These are phyloP conservation scores for Ammodytes marinus DNA, from an alignment of 2,113 vertebrate genomes.

Conservation along the genomic window DNA sequence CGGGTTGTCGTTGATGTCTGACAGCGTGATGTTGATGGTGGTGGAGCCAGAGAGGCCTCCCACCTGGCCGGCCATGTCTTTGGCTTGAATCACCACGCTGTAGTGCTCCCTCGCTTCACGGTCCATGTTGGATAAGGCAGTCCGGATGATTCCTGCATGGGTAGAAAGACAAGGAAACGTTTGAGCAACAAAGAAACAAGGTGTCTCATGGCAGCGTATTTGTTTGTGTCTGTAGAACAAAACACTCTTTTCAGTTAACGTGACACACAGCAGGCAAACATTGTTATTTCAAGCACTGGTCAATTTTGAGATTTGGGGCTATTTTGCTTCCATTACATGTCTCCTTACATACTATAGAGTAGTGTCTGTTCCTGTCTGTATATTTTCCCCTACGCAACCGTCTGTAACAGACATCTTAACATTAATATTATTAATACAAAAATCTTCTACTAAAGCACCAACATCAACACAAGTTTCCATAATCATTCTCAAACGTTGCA, in stretches of 20 bases:
- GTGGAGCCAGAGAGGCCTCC: slow-evolving; percentile 97
- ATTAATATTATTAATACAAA: no score
- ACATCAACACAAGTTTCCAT: no score
- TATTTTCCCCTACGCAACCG: no score
- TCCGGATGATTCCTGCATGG: slow-evolving; percentile 94
- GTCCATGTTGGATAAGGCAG: slow-evolving; percentile 97
- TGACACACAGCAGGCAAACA: no score
- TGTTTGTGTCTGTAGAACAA: neutral
- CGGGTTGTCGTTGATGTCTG: slow-evolving; percentile 98
- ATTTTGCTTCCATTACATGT: no score
- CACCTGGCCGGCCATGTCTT: slow-evolving; percentile 99
- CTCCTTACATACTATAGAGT: no score
- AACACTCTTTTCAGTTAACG: neutral
- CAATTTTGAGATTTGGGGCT: no score
- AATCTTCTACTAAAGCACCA: no score
- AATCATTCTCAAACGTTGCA: no score
- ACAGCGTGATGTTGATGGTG: slow-evolving; percentile 96
- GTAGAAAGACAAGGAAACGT: neutral
- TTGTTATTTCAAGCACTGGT: no score
- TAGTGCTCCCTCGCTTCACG: slow-evolving; percentile 98
- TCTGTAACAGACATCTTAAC: no score
- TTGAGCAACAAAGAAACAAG: neutral
- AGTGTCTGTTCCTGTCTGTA: no score
- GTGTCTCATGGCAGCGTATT: neutral
- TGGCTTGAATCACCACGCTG: slow-evolving; percentile 98